Evolutionary conservation across 2,888 invertebrate species (phyloP), one percentile per base, ranked within the genome.

Genomic region (Macropis europaea): DNA sequence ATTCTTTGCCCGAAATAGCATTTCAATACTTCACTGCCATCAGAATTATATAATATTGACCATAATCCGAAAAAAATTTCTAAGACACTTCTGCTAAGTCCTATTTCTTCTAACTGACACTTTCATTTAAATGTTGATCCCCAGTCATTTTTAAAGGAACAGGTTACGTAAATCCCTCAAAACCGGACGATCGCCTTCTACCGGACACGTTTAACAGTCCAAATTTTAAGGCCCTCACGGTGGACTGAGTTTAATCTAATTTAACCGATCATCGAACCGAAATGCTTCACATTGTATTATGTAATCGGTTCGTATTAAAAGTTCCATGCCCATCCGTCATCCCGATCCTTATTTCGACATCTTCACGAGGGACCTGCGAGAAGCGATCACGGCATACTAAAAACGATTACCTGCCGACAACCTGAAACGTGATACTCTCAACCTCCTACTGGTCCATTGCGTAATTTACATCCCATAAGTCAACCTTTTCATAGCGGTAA

Each of bases 381-480:
- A 38, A 52, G 47, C 63, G 80, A 71, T 77, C 77, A 57, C 50
- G 62, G 62, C 66, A 64, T 56, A 70, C 71, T 69, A 75, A 74
- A 74, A 70, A 54, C 78, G 81, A 78, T 75, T 72, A 76, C 76
- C 67, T 72, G 81, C 68, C 75, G 79, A 79, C 81, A 81, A 71
- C 53, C 59, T 72, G 79, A 79, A 81, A 79, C 75, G 64, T 43
- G 81, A 79, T 81, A 73, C 53, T 45, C 69, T 43, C 30, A 72
- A 54, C 71, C 74, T 66, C 74, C 81, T 61, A 81, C 81, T 63
- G 78, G 70, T 59, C 60, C 75, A 63, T 79, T 81, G 78, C 79
- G 70, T 70, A 80, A 80, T 82, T 77, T 77, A 77, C 72, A 72
- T 67, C 60, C 72, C 64, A 70, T 72, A 77, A 77, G 69, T 64